Base-by-base conservation (phyloP, 2,888 invertebrate genomes). In the Epinotia bilunana region DNA sequence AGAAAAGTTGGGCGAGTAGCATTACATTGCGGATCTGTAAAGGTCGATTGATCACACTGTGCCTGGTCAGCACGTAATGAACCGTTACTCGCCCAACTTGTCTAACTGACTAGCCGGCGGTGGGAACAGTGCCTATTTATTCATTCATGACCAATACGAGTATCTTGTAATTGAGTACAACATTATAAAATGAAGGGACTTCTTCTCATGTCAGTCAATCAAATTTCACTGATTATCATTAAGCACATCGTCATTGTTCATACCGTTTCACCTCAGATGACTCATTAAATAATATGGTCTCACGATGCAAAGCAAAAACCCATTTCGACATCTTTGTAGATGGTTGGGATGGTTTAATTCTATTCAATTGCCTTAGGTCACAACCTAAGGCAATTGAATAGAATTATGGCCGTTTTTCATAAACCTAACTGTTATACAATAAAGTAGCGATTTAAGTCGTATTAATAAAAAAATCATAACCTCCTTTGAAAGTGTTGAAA, bases 151-250 rank as follows among this genome's bases (percentile, higher is more conserved):
- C 58, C 58, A 68, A 68, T 68, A 58, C 57, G 7, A 28, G 33
- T 55, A 58, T 46, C 20, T 68, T 57, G 20, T 16, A 68, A 11
- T 12, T n/a, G 46, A 13, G 20, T 58, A 58, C 46, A 16, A 61
- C 33, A 60, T 67, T 64, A 58, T 68, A 39, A 53, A 61, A 61
- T 61, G 23, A 67, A 67, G 73, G 74, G 64, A 71, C 68, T 71
- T 74, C 70, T 74, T 74, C 65, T 71, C 70, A 65, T 43, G 64
- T 18, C 39, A 64, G 65, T 28, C 72, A 77, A 78, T 79, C 53
- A 75, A 79, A 77, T 78, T 77, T 77, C 78, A 65, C 76, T 71
- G 69, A 67, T 77, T 77, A 77, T 69, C 74, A 67, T 74, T 72
- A 67, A 58, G 61, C 67, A 23, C 39, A 28, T 63, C 60, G 61